A percentile compares a stretch with the other conserved stretches of the same genome.
These are phyloP conservation scores for Tamandua tetradactyla DNA, from an alignment of 2,797 vertebrate species.

Conservation along the genomic window DNA sequence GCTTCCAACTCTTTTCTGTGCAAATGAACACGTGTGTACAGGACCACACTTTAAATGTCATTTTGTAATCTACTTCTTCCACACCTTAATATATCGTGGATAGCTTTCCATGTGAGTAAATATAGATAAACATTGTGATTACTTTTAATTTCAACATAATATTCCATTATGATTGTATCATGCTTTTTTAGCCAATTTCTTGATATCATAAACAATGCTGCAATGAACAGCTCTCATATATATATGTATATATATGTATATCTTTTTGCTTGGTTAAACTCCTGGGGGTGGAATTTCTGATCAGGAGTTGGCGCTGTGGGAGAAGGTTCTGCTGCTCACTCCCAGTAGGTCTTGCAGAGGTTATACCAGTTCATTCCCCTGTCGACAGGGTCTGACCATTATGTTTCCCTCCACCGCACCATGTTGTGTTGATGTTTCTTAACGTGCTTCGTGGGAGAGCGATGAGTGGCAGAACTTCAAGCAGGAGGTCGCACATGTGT, in stretches of 20 bases:
- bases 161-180: background rate
- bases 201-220: background rate
- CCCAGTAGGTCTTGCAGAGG: background rate
- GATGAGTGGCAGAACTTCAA: background rate
- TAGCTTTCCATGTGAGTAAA: background rate
- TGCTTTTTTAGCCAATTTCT: background rate
- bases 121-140: background rate
- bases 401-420: background rate
- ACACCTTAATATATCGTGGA: background rate
- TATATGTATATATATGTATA: no score
- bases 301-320: background rate
- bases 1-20: background rate
- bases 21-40: background rate
- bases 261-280: background rate
- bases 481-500: background rate
- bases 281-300: background rate
- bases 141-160: background rate
- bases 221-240: background rate
- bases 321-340: background rate
- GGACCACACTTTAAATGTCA: accelerated
- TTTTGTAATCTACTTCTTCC: background rate
- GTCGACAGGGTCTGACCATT: background rate
- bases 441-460: background rate
- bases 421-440: background rate
- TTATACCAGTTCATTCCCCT: no score